These are phyloP conservation scores for Enteromius thamalakanensis DNA, from an alignment of 2,797 vertebrate species.

Conservation along the genomic window DNA sequence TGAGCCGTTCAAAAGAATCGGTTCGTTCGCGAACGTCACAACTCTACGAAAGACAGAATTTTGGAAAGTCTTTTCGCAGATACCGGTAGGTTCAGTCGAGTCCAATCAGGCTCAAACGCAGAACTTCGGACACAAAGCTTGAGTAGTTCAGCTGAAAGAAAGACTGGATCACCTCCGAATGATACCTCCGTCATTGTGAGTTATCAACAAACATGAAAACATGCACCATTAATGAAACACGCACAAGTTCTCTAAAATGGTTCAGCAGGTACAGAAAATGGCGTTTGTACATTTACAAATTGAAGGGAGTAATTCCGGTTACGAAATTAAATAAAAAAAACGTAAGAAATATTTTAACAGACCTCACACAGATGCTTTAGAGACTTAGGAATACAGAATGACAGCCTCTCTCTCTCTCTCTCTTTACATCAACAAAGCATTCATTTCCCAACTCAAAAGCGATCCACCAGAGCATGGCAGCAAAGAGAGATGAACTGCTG, in stretches of 20 bases:
- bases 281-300: no score
- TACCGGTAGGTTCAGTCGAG: not conserved
- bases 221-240: not conserved
- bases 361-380: not conserved
- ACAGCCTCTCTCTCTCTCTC: not conserved
- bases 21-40: no score
- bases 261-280: not conserved
- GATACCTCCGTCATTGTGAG: no score
- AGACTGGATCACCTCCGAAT: not conserved
- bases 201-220: not conserved
- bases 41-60: no score
- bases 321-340: not conserved
- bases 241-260: not conserved
- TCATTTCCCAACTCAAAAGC: constrained; percentile 44
- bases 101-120: not conserved
- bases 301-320: not conserved
- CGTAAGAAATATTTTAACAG: not conserved
- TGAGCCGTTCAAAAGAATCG: no score
- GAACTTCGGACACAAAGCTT: not conserved
- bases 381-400: not conserved
- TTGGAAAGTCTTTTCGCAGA: not conserved
- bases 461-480: constrained; percentile 42
- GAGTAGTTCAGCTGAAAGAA: not conserved
- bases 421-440: constrained; percentile 42
- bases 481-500: constrained; percentile 47